Evolutionary conservation across 2,113 vertebrate genomes (phyloP), one percentile per base, ranked within the genome.

Genomic region (Ailuropoda melanoleuca): DNA sequence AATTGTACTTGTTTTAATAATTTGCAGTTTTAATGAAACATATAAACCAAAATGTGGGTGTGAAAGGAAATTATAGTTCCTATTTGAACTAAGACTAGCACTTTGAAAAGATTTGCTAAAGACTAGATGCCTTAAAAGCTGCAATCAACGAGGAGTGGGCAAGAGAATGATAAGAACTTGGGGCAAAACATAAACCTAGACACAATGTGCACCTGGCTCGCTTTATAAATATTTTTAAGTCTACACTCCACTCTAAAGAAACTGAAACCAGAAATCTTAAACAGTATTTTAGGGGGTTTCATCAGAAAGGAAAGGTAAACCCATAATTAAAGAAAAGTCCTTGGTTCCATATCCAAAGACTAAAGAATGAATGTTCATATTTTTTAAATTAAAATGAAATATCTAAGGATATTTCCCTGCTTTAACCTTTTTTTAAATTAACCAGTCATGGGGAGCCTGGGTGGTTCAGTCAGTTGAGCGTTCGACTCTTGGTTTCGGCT

Each of bases 381-480:
- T 66, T 95, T 93, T 62, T 26, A 83, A 94, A 90, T 23, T 55
- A 83, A 95, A 93, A 90, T 87, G n/a, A 96, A 77, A 46, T 62
- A 70, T 50, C 83, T 86, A 81, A 77, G 18, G 18, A 58, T 29
- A 11, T 77, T 93, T 60, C 12, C 18, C 31, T 83, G 31, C 18
- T 82, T 87, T 37, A 37, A n/a, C 19, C 19, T 91, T 34, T 62
- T 86, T 92, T 39, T 29, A 29, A 46, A 26, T 75, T 46, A 29
- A 46, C 24, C 8, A n/a, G 23, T 17, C 37, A 50, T 4, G 8
- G 64, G 64, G 15, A 15, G 8, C 34, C 64, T 62, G 11, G 60
- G 24, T 62, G 26, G 11, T 62, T 62, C 60, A 26, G 58, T 24
- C 8, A 4, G 60, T 62, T n/a, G 37, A 68, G 34, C 66, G 19